Conservation (phyloP, 2,797 vertebrate species). For the Dendrocincla tyrannina region DNA sequence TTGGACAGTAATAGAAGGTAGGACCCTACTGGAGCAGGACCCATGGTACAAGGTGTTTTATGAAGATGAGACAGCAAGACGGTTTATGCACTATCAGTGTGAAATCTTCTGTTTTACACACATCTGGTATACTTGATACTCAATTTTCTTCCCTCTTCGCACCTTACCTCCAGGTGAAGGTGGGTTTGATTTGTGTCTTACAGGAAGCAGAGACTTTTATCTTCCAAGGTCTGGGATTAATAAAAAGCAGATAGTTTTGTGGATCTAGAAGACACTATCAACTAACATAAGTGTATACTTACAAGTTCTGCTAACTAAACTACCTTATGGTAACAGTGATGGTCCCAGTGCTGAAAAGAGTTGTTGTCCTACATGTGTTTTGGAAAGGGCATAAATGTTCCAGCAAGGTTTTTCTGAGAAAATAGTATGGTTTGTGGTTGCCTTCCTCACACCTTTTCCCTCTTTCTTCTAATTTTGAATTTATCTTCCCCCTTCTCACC, state of each 20-base stretch:
- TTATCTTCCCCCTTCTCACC: accelerated
- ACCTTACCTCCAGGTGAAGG: background rate
- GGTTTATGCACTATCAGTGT: background rate
- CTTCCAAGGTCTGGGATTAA: background rate
- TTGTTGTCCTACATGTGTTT: background rate
- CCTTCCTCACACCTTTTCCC: background rate
- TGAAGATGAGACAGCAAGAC: background rate
- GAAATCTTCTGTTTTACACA: background rate
- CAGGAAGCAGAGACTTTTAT: background rate
- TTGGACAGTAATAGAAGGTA: background rate
- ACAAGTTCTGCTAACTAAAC: background rate
- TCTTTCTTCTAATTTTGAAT: background rate
- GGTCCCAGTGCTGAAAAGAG: background rate
- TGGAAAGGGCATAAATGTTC: background rate
- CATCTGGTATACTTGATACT: background rate
- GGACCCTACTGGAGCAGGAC: background rate
- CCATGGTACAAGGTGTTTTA: background rate
- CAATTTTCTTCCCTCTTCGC: background rate
- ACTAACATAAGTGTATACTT: background rate
- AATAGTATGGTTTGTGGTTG: background rate
- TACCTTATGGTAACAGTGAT: background rate
- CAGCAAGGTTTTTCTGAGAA: background rate
- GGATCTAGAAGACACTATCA: background rate
- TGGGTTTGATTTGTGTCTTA: background rate
- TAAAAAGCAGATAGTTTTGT: background rate